Base-by-base conservation (phyloP, 2,113 vertebrate species). In the Zapus hudsonius region DNA sequence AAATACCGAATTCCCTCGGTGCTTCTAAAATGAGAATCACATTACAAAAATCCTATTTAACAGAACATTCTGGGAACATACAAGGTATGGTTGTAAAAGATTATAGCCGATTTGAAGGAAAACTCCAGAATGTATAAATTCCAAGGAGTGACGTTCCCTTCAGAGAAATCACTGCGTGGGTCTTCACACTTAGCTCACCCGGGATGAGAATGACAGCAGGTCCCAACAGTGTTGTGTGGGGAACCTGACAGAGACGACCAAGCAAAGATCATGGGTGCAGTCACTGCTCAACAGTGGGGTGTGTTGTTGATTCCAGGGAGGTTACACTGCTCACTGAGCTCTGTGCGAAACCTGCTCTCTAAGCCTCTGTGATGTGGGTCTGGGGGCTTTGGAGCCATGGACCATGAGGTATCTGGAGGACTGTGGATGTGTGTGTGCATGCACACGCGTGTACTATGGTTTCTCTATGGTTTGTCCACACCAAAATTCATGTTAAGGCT, bases 41-140 rank as follows among this genome's bases (percentile, higher is more conserved):
- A 57, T 91, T 87, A 84, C 89, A 96, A 94, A 96, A 94, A 94
- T 92, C 80, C 72, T 91, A 87, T 87, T 96, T 93, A 94, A 84
- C 57, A 87, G 72, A 91, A 91, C 59, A 10, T 93, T 89, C 87
- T 84, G 84, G 89, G 73, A 94, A 92, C 63, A 82, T 89, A 66
- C 69, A 92, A 91, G 47, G 84, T 92, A 52, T 89, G 94, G 95
- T 57, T 94, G 61, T 92, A 93, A 96, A 96, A 94, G 40, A 87
- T 87, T 94, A 94, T 69, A 69, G 76, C 63, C 91, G 86, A 91
- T 94, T 94, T 91, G 72, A 93, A 93, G 67, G 81, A 94, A 92
- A 81, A 84, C 80, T 92, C 76, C 88, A 92, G 91, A 92, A 91
- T 73, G 92, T 91, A 52, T 8, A 76, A 69, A 93, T 79, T 95